Evolutionary conservation across 2,888 invertebrate species (phyloP).

Genomic region (Agriotes lineatus): DNA sequence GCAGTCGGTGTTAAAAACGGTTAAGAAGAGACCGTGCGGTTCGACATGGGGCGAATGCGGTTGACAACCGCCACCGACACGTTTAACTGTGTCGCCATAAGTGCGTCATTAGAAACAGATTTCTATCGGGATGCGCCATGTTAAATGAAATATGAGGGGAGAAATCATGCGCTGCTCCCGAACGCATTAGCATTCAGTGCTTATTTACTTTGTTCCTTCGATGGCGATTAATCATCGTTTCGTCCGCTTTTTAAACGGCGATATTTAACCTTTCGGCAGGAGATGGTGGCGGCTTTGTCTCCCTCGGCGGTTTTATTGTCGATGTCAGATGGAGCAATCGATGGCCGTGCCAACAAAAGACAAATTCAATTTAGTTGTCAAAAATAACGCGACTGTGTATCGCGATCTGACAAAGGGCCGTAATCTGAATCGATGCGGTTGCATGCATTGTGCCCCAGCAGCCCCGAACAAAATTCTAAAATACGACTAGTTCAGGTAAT

Average conservation of each 20-base stretch:
- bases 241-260: neutral
- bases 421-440: constrained; percentile 14
- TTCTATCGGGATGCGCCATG: constrained; percentile 59
- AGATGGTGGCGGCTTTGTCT: constrained; percentile 6
- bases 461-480: neutral
- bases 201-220: neutral
- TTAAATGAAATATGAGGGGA: constrained; percentile 53
- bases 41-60: constrained; percentile 50
- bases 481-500: too few relatives aligned
- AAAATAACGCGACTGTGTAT: constrained; percentile 55
- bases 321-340: constrained; percentile 9
- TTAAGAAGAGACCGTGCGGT: neutral
- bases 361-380: constrained; percentile 53
- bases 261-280: too few relatives aligned
- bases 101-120: constrained; percentile 59
- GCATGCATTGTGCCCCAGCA: neutral
- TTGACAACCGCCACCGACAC: constrained; percentile 60
- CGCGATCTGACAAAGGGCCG: constrained; percentile 51
- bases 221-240: neutral
- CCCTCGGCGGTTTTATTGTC: neutral
- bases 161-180: neutral
- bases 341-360: constrained; percentile 17
- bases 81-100: constrained; percentile 57
- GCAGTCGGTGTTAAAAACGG: too few relatives aligned
- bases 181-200: too few relatives aligned